These are phyloP conservation scores for Tarsius wallacei DNA, from an alignment of 2,797 vertebrate genomes.

Conservation along the genomic window DNA sequence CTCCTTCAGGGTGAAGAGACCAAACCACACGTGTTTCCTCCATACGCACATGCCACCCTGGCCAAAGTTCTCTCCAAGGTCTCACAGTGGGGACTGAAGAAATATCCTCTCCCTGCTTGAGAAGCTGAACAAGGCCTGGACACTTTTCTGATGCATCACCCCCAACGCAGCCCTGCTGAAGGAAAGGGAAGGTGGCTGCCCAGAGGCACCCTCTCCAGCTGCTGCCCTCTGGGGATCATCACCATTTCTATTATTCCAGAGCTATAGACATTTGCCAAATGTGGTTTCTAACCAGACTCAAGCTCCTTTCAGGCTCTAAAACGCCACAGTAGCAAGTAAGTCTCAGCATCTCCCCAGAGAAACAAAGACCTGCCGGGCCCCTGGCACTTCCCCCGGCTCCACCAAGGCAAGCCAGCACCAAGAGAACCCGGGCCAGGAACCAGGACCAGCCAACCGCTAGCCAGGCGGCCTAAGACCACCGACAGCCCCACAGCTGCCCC, in stretches of 20 bases:
- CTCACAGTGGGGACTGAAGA: neutral
- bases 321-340: neutral
- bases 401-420: neutral
- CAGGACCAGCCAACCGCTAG: neutral
- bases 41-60: neutral
- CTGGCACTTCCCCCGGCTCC: neutral
- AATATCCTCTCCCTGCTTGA: neutral
- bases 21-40: neutral
- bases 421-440: neutral
- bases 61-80: neutral
- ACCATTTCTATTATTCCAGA: neutral
- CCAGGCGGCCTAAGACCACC: too few relatives aligned
- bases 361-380: neutral
- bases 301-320: neutral
- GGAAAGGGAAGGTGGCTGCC: neutral
- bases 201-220: neutral
- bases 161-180: neutral
- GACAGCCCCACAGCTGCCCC: too few relatives aligned
- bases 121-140: neutral
- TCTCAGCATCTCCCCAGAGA: neutral
- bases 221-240: neutral
- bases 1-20: neutral
- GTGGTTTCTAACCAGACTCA: neutral
- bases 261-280: neutral
- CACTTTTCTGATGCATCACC: neutral